These are phyloP conservation scores for Heliconius nattereri DNA, from an alignment of 1,140 invertebrate genomes.

Conservation along the genomic window DNA sequence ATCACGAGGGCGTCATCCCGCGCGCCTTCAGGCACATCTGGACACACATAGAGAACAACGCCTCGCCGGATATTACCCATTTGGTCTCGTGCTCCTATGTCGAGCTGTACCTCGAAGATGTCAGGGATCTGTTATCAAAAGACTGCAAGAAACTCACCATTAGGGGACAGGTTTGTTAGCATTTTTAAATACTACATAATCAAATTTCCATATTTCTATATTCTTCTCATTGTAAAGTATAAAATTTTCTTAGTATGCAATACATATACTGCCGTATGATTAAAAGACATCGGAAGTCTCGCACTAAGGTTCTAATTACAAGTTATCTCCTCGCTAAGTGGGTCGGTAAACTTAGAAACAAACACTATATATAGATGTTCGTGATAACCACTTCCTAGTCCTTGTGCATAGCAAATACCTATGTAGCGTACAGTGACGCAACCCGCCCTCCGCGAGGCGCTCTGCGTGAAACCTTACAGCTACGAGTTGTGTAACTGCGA, in stretches of 20 bases:
- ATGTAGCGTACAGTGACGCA: slow-evolving; percentile 31
- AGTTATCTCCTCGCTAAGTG: slow-evolving; percentile 24
- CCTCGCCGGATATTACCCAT: slow-evolving; percentile 93
- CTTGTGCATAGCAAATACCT: slow-evolving; percentile 39
- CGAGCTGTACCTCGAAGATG: slow-evolving; percentile 97
- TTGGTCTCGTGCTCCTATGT: slow-evolving; percentile 95
- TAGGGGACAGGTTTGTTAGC: slow-evolving; percentile 69
- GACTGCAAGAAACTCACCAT: slow-evolving; percentile 84
- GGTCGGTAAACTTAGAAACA: slow-evolving; percentile 21
- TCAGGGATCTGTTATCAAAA: slow-evolving; percentile 94
- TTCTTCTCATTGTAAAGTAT: not conserved
- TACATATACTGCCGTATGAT: not conserved
- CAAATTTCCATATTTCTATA: not conserved
- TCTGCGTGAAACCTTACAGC: slow-evolving; percentile 27
- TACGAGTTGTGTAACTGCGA: slow-evolving; percentile 20
- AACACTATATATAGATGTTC: slow-evolving; percentile 15
- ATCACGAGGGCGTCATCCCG: slow-evolving; percentile 93
- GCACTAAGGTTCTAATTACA: slow-evolving; percentile 21
- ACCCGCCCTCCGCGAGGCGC: slow-evolving; percentile 30
- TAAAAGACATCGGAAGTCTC: slow-evolving; percentile 1
- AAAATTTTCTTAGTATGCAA: not conserved
- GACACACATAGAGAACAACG: slow-evolving; percentile 89
- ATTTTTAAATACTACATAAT: not conserved
- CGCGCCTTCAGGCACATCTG: slow-evolving; percentile 98
- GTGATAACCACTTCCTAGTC: slow-evolving; percentile 31